A percentile compares a stretch with the other conserved stretches of the same genome.
phyloP scores from a whole-genome alignment of 2,888 invertebrate species.

The Halictus quadricinctus region DNA sequence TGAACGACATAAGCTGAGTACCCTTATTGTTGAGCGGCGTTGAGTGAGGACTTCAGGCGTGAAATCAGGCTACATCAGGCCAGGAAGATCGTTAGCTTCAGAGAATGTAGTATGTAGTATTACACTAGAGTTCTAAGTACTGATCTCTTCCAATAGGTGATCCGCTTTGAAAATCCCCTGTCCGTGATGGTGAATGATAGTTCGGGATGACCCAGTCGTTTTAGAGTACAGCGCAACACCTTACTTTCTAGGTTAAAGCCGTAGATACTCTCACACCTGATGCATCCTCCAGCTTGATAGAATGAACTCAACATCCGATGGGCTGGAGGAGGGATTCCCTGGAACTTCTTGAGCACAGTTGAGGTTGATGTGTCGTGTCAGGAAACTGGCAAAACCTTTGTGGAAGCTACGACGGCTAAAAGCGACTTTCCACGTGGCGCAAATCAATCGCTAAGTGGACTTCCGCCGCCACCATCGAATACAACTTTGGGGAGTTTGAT shows the following conservation, averaged over 20 bases:
- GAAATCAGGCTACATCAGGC: neutral
- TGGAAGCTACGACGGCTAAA: no score
- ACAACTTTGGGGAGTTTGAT: neutral
- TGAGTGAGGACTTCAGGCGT: neutral
- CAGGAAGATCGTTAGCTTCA: neutral
- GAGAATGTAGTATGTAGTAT: neutral
- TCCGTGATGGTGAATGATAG: neutral
- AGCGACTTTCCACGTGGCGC: no score
- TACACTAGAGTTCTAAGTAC: neutral
- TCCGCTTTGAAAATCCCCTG: neutral
- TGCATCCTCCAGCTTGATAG: no score
- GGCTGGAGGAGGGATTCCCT: no score
- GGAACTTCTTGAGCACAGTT: no score
- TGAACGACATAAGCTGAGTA: neutral
- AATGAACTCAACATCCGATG: no score
- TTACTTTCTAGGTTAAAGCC: no score
- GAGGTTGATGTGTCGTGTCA: no score
- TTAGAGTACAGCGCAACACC: no score
- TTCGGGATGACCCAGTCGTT: neutral
- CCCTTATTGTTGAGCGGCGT: neutral
- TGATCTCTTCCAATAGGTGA: neutral
- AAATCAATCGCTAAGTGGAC: neutral
- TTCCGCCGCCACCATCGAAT: neutral
- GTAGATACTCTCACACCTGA: no score
- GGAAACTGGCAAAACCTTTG: no score